These are phyloP conservation scores for Dryococelus australis DNA, from an alignment of 2,888 invertebrate genomes.

Conservation along the genomic window DNA sequence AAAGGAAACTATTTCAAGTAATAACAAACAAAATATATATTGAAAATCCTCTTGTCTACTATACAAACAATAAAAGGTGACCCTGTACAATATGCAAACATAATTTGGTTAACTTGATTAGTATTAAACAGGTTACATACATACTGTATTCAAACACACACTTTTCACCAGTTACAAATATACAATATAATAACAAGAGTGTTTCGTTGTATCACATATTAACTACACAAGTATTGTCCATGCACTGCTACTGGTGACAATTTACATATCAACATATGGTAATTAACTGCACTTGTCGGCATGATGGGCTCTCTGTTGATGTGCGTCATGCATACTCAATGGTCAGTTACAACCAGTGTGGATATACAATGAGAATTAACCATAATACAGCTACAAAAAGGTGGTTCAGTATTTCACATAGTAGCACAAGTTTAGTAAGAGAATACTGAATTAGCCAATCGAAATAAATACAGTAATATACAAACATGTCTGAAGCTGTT, in stretches of 20 bases:
- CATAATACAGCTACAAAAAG: neutral
- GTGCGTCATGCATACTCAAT: neutral
- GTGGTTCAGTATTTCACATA: too few species aligned
- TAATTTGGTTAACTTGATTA: conserved; percentile 16
- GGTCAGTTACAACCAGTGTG: neutral
- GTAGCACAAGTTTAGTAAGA: too few species aligned
- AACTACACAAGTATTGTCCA: neutral
- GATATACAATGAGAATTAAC: neutral
- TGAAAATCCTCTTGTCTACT: neutral
- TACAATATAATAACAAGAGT: neutral
- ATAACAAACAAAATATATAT: neutral
- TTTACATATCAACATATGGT: neutral
- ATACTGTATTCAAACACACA: neutral
- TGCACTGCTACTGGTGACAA: neutral
- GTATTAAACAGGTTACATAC: conserved; percentile 1
- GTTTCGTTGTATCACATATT: neutral
- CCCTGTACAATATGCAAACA: neutral
- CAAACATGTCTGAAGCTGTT: too few species aligned
- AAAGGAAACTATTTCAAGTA: neutral
- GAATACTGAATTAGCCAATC: too few species aligned
- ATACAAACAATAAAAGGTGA: neutral
- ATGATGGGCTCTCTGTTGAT: neutral
- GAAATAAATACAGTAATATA: too few species aligned
- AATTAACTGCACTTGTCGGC: neutral
- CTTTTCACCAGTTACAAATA: neutral